Conservation (phyloP, 2,113 vertebrate genomes). For the Melanerpes formicivorus region DNA sequence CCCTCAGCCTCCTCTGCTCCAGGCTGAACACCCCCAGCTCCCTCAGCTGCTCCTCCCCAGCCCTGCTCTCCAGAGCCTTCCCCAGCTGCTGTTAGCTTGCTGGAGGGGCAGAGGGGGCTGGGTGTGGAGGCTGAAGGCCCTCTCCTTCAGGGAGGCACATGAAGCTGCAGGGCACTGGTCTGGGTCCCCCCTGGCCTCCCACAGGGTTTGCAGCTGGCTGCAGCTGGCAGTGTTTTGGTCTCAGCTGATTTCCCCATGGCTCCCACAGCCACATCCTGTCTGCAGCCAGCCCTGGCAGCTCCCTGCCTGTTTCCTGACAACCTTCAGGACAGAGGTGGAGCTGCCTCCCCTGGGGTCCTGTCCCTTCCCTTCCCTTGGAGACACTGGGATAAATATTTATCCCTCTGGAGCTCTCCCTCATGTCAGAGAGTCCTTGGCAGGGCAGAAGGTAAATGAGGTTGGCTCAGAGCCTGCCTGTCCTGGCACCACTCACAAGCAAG, state of each 20-base stretch:
- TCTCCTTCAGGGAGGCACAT: neutral
- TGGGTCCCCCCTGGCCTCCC: conserved; percentile 20
- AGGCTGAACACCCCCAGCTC: too few species aligned
- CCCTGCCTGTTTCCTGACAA: conserved; percentile 14
- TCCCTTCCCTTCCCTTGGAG: conserved; percentile 27
- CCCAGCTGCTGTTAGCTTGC: neutral
- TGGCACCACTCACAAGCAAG: neutral
- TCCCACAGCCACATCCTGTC: conserved; percentile 25
- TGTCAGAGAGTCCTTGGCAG: neutral
- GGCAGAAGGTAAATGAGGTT: neutral
- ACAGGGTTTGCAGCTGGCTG: neutral
- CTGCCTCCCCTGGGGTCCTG: neutral
- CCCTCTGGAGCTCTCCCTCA: neutral
- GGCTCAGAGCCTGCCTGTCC: neutral
- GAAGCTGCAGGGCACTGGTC: conserved; percentile 20
- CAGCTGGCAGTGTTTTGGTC: conserved; percentile 21
- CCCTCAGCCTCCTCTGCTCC: too few species aligned
- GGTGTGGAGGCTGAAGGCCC: neutral
- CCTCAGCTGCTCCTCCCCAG: too few species aligned
- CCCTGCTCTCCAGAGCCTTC: too few species aligned
- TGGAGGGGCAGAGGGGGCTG: neutral
- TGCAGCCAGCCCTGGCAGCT: conserved; percentile 12
- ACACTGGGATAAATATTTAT: conserved; percentile 44
- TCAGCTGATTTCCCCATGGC: conserved; percentile 49
- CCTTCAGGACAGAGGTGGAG: neutral